These are phyloP conservation scores for Scopus umbretta DNA, from an alignment of 2,113 vertebrate species.

Conservation along the genomic window DNA sequence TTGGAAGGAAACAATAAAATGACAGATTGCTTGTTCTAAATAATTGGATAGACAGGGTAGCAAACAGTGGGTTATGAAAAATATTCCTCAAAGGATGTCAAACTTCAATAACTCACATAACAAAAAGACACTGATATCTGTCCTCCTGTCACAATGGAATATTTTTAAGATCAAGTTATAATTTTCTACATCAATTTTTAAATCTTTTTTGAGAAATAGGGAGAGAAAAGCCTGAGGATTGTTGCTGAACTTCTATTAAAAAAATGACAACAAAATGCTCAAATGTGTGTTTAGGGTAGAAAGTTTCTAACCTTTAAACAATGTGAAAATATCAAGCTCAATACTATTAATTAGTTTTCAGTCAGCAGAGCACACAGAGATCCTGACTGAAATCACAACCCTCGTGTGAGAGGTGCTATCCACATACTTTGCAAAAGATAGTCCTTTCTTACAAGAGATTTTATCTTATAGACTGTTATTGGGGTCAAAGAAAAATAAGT, in stretches of 20 bases:
- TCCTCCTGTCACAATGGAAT: constrained; percentile 38
- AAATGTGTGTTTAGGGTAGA: constrained; percentile 9
- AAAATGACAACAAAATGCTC: neutral
- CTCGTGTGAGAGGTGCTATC: neutral
- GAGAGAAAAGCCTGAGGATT: neutral
- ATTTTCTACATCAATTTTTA: constrained; percentile 52
- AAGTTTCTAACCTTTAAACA: constrained; percentile 42
- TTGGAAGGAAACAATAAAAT: constrained; percentile 69
- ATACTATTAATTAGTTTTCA: constrained; percentile 13
- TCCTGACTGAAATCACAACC: neutral
- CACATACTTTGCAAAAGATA: neutral
- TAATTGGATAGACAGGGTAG: constrained; percentile 66
- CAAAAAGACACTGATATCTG: constrained; percentile 51
- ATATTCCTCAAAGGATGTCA: constrained; percentile 65
- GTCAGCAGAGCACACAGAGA: neutral
- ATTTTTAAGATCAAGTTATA: constrained; percentile 38
- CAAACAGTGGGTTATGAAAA: constrained; percentile 67
- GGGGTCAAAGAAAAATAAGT: neutral
- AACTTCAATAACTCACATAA: constrained; percentile 62
- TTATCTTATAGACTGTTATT: neutral
- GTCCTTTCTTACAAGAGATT: neutral
- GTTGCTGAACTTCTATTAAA: neutral
- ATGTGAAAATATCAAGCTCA: neutral
- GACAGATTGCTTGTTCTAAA: constrained; percentile 75
- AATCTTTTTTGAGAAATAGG: neutral